phyloP scores from a whole-genome alignment of 1,140 invertebrate species.

The Pachypsylla venusta region DNA sequence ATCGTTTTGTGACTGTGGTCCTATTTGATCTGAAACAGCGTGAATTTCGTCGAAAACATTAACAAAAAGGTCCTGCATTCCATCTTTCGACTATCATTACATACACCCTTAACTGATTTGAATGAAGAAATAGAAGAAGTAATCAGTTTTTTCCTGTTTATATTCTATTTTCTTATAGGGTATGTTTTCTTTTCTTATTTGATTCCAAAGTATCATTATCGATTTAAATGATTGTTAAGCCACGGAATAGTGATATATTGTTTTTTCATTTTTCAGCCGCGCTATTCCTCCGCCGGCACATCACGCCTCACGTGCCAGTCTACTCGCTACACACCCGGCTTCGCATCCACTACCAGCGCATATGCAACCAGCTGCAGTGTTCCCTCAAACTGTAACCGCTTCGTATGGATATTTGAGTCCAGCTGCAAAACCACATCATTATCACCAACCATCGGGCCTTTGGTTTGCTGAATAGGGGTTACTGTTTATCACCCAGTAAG shows the following conservation, averaged over 20 bases:
- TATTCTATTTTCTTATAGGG: too few species aligned
- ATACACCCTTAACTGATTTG: too few species aligned
- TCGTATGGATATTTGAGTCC: conserved; percentile 55
- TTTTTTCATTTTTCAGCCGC: conserved; percentile 35
- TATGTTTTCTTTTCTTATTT: too few species aligned
- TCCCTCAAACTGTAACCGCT: conserved; percentile 48
- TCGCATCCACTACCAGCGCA: conserved; percentile 69
- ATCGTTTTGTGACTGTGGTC: too few species aligned
- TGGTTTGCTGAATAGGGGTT: conserved; percentile 48
- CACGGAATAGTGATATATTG: neutral
- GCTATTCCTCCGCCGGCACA: conserved; percentile 69
- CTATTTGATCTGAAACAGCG: too few species aligned
- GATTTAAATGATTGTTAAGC: too few species aligned
- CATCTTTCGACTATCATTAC: too few species aligned
- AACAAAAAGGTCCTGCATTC: too few species aligned
- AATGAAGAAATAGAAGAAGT: too few species aligned
- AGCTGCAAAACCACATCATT: conserved; percentile 40
- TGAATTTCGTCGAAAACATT: too few species aligned
- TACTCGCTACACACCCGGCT: conserved; percentile 50
- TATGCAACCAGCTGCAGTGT: conserved; percentile 50
- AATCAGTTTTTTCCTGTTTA: too few species aligned
- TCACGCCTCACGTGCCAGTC: conserved; percentile 63
- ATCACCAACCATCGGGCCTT: conserved; percentile 47
- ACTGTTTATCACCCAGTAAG: neutral
- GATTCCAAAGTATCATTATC: too few species aligned